Base-by-base conservation (phyloP, 2,797 vertebrate genomes). In the Halcyon smyrnensis region DNA sequence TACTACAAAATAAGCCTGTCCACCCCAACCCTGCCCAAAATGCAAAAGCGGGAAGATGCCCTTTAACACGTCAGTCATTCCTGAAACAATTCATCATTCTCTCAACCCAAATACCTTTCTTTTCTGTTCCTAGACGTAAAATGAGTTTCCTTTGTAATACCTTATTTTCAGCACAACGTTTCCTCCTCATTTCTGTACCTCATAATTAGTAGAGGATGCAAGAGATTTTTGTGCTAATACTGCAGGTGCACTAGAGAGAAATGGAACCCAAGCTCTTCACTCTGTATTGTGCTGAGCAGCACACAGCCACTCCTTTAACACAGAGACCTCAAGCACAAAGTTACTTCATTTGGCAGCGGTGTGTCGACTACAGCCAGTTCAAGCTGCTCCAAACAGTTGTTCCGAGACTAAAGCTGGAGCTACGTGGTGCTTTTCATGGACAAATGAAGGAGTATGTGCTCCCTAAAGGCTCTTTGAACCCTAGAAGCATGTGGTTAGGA, bases 221-320 rank as follows among this genome's bases (percentile, higher is more conserved):
- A 32, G 56, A 63, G n/a, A 23, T 21, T 21, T 30, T 51, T 0
- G 1, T 1, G 23, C 9, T 3, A 7, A 5, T 3, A 15, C 50
- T 34, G 68, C 41, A 65, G 25, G 37, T 84, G 19, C n/a, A 12
- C n/a, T 13, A 18, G 1, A 8, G 15, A 62, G 56, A 54, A 83
- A 57, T 0, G 8, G 1, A 32, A 50, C 19, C n/a, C 37, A 18
- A 23, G 50, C 17, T 32, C 5, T 20, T 4, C 10, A 4, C 27
- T 54, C 17, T 3, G 30, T 2, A 2, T 4, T 3, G 41, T 2
- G 27, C 36, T 8, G 28, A 60, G 65, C 64, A 24, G 41, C 64
- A 16, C 64, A 28, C 50, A 28, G 50, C 50, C 50, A 28, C 50
- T n/a, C 32, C 34, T 37, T 4, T 5, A 48, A 9, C 34, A 15